Percentiles rank a stretch among this genome's conserved stretches.
Evolutionary conservation across 2,113 vertebrate genomes (phyloP).

Genomic region (Rhinoderma darwinii): DNA sequence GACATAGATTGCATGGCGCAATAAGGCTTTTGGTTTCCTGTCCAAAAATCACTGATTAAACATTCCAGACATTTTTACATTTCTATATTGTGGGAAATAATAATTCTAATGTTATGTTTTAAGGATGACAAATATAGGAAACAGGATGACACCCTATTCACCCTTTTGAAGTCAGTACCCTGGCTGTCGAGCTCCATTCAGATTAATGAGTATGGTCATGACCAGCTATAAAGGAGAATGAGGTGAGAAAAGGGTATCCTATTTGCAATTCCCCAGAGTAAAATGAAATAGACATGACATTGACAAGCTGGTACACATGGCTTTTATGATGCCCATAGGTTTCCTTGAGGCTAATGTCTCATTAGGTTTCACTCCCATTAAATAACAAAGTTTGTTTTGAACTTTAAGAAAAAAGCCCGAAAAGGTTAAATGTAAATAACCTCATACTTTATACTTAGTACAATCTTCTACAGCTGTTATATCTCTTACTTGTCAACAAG

Average conservation of each 20-base stretch:
- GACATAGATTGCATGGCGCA: too few species aligned
- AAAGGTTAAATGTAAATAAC: background rate
- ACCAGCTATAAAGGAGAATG: conserved; percentile 66
- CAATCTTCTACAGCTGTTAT: background rate
- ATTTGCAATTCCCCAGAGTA: conserved; percentile 69
- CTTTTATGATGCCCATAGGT: conserved; percentile 10
- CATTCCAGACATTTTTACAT: background rate
- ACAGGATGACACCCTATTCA: conserved; percentile 45
- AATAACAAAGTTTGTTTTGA: background rate
- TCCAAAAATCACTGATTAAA: background rate
- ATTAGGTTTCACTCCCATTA: background rate
- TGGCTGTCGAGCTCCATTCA: conserved; percentile 67
- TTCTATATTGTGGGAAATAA: background rate
- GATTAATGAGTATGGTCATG: conserved; percentile 68
- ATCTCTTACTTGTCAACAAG: background rate
- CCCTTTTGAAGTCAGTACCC: conserved; percentile 62
- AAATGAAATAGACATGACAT: conserved; percentile 62
- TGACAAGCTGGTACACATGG: background rate
- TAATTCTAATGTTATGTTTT: background rate
- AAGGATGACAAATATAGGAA: background rate
- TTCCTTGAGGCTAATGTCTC: conserved; percentile 24
- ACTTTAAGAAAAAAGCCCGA: background rate
- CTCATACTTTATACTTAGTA: background rate
- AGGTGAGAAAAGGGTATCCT: conserved; percentile 63
- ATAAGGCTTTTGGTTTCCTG: too few species aligned